A percentile compares a stretch with the other conserved stretches of the same genome.
Evolutionary conservation across 2,113 vertebrate genomes (phyloP).

Genomic region (Cephalopholis sonnerati): DNA sequence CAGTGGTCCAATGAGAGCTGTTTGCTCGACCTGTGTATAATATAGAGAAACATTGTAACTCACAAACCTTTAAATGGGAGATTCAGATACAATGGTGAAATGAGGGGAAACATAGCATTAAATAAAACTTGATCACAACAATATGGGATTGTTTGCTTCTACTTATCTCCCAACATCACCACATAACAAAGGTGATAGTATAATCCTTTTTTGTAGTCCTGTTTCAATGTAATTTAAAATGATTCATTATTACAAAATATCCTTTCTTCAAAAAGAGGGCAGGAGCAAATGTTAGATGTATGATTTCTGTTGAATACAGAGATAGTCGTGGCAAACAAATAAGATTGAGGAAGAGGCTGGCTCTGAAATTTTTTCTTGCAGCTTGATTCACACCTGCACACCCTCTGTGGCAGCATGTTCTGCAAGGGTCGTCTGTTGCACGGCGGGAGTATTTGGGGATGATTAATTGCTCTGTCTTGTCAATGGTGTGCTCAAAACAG

Average conservation of each 20-base stretch:
- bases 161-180: neutral
- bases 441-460: conserved; percentile 91
- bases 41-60: neutral
- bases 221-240: neutral
- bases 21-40: neutral
- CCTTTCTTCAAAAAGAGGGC: conserved; percentile 7
- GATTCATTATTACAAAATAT: neutral
- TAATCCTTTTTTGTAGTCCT: neutral
- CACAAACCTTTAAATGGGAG: neutral
- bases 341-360: conserved; percentile 64
- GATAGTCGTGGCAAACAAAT: conserved; percentile 53
- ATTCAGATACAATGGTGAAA: neutral
- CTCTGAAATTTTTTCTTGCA: conserved; percentile 78
- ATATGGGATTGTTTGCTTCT: neutral
- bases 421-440: conserved; percentile 87
- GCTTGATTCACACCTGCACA: conserved; percentile 92
- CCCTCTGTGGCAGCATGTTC: conserved; percentile 85
- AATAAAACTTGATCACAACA: neutral
- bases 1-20: neutral
- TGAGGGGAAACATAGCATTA: too few relatives aligned
- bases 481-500: conserved; percentile 89
- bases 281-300: conserved; percentile 38
- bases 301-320: conserved; percentile 58
- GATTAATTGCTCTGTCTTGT: conserved; percentile 97
- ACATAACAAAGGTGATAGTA: neutral